Percentiles rank a stretch among this genome's conserved stretches.
These are phyloP conservation scores for Idaea straminata DNA, from an alignment of 2,888 invertebrate species.

Conservation along the genomic window DNA sequence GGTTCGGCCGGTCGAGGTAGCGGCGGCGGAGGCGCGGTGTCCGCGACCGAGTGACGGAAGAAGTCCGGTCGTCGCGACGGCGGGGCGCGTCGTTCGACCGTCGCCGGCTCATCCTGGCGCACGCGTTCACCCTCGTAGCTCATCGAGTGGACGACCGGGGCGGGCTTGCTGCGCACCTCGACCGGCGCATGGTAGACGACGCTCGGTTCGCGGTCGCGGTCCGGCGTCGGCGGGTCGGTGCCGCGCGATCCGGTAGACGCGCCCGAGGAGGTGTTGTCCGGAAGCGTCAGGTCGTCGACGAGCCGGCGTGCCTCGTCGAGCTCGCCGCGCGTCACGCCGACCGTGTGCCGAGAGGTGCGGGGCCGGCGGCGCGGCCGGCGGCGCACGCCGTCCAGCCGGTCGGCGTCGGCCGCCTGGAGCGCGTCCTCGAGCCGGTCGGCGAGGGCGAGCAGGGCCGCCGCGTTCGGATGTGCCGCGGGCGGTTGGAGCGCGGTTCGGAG, in stretches of 20 bases:
- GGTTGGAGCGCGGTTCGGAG: constrained; percentile 86
- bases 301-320: constrained; percentile 88
- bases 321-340: constrained; percentile 91
- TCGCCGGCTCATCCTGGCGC: constrained; percentile 41
- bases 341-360: constrained; percentile 87
- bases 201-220: constrained; percentile 53
- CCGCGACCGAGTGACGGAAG: constrained; percentile 67
- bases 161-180: constrained; percentile 45
- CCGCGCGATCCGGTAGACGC: constrained; percentile 57
- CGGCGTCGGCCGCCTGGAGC: constrained; percentile 64
- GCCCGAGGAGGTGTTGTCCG: constrained; percentile 60
- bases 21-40: constrained; percentile 37
- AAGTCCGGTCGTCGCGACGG: constrained; percentile 56
- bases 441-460: constrained; percentile 83
- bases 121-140: constrained; percentile 48
- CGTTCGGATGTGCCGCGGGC: constrained; percentile 73
- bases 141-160: constrained; percentile 50
- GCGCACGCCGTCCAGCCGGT: constrained; percentile 62
- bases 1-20: constrained; percentile 49
- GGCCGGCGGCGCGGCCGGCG: constrained; percentile 78
- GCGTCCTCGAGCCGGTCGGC: constrained; percentile 85
- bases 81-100: constrained; percentile 53
- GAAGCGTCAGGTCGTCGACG: constrained; percentile 78
- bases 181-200: constrained; percentile 53
- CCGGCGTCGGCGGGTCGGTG: constrained; percentile 52